phyloP scores from a whole-genome alignment of 2,888 invertebrate species.

The Pollenia amentaria region DNA sequence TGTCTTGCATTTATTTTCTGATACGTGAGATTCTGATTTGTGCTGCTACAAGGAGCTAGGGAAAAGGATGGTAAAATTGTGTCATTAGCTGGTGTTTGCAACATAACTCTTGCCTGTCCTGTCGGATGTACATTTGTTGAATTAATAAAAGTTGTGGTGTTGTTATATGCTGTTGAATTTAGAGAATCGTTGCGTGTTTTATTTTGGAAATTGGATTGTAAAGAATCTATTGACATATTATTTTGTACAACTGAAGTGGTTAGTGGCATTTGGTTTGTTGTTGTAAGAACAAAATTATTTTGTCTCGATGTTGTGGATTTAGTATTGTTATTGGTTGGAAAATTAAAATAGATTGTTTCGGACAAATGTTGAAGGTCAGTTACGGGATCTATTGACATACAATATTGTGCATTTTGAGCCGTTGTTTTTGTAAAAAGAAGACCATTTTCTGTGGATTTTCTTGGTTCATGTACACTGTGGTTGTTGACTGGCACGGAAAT shows the following conservation, averaged over 20 bases:
- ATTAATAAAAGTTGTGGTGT: constrained; percentile 36
- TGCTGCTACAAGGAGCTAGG: background rate
- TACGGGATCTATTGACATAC: too few relatives aligned
- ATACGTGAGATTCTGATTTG: too few relatives aligned
- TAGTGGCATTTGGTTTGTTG: background rate
- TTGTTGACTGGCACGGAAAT: too few relatives aligned
- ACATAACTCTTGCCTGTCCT: background rate
- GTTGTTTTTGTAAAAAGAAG: background rate
- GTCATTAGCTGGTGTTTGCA: constrained; percentile 8
- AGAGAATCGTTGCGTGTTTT: background rate
- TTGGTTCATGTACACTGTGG: too few relatives aligned
- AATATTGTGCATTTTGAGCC: too few relatives aligned
- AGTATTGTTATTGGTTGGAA: background rate
- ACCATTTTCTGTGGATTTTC: background rate
- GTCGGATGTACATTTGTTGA: background rate
- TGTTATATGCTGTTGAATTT: constrained; percentile 5
- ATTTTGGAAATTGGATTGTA: constrained; percentile 13
- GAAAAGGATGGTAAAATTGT: constrained; percentile 17
- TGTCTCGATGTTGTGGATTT: background rate
- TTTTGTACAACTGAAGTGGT: background rate
- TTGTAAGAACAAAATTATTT: background rate
- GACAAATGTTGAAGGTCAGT: too few relatives aligned
- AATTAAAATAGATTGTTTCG: background rate
- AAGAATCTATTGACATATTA: background rate
- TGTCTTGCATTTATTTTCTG: constrained; percentile 42